These are phyloP conservation scores for Thalpophila matura DNA, from an alignment of 2,888 invertebrate species.

Conservation along the genomic window DNA sequence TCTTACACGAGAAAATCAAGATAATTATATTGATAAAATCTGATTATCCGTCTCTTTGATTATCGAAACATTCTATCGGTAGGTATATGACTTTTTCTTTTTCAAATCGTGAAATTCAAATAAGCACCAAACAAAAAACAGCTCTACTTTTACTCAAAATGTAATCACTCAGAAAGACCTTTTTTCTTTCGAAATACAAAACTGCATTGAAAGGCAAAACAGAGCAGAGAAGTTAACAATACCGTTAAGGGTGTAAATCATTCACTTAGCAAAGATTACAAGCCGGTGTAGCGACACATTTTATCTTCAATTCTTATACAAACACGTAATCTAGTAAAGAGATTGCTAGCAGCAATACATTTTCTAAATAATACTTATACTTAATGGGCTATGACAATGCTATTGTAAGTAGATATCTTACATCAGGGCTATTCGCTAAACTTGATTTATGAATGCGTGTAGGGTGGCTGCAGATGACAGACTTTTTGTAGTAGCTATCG, in stretches of 20 bases:
- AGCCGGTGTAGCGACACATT: conserved; percentile 31
- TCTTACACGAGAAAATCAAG: no score
- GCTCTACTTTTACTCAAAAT: conserved; percentile 22
- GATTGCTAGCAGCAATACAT: conserved; percentile 65
- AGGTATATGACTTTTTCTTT: neutral
- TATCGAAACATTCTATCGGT: no score
- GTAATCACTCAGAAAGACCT: conserved; percentile 15
- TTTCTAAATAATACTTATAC: conserved; percentile 64
- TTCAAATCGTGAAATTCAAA: neutral
- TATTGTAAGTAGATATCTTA: conserved; percentile 57
- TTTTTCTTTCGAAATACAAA: conserved; percentile 9
- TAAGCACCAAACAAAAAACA: conserved; percentile 4
- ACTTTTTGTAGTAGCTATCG: neutral
- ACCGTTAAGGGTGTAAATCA: conserved; percentile 43
- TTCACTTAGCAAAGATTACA: conserved; percentile 52
- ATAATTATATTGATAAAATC: no score
- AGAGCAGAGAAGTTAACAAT: conserved; percentile 36
- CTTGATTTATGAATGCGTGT: conserved; percentile 46
- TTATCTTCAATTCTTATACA: conserved; percentile 54
- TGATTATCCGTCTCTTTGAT: no score
- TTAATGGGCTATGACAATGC: conserved; percentile 65
- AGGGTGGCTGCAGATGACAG: neutral
- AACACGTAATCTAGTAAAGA: conserved; percentile 64
- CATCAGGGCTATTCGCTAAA: conserved; percentile 37
- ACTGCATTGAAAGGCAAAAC: conserved; percentile 35